phyloP scores from a whole-genome alignment of 2,797 vertebrate genomes.

The Miichthys miiuy region DNA sequence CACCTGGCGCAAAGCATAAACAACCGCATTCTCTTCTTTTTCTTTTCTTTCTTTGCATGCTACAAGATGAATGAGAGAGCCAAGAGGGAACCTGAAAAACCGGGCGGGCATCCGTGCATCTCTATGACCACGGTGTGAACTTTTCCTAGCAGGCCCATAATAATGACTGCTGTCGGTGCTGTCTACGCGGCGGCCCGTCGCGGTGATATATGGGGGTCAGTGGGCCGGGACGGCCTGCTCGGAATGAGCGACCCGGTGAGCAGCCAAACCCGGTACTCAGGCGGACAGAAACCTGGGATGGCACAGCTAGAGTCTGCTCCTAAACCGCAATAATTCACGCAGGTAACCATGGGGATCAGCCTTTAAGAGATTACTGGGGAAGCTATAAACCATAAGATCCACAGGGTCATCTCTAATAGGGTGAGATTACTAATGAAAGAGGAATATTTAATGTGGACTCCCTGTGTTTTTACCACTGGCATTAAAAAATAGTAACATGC shows the following conservation, averaged over 20 bases:
- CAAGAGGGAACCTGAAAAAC: slow-evolving; percentile 94
- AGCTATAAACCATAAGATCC: slow-evolving; percentile 37
- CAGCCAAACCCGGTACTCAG: slow-evolving; percentile 76
- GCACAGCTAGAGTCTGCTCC: slow-evolving; percentile 43
- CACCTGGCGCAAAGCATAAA: slow-evolving; percentile 58
- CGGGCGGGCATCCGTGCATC: slow-evolving; percentile 88
- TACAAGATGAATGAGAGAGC: slow-evolving; percentile 88
- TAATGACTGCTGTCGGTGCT: slow-evolving; percentile 95
- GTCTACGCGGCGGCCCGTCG: slow-evolving; percentile 90
- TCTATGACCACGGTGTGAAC: slow-evolving; percentile 94
- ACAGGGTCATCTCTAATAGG: slow-evolving; percentile 22
- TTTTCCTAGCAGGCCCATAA: slow-evolving; percentile 91
- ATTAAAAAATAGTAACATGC: not conserved
- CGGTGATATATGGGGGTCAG: slow-evolving; percentile 96
- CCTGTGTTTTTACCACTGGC: not conserved
- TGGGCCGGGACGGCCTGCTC: slow-evolving; percentile 86
- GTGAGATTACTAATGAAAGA: slow-evolving; percentile 1
- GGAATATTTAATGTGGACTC: slow-evolving; percentile 1
- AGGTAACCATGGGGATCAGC: slow-evolving; percentile 52
- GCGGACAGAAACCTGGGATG: slow-evolving; percentile 69
- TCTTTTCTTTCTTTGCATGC: slow-evolving; percentile 39
- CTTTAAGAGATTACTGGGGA: slow-evolving; percentile 27
- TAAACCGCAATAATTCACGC: slow-evolving; percentile 73
- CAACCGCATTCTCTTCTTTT: slow-evolving; percentile 60
- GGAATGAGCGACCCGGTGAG: slow-evolving; percentile 85